phyloP scores from a whole-genome alignment of 2,888 invertebrate species.

The Sphaerophoria taeniata region DNA sequence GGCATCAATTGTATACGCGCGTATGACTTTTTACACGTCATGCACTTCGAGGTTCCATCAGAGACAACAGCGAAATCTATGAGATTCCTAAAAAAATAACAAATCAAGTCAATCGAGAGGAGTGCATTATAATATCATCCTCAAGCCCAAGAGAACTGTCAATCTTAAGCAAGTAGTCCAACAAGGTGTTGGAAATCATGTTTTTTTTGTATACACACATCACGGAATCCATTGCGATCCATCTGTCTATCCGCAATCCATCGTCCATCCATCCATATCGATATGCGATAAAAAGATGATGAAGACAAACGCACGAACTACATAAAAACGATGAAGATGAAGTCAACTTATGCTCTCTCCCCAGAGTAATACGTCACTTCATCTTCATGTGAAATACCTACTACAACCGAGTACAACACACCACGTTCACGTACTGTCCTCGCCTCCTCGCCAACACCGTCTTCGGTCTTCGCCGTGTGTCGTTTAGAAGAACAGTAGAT shows the following conservation, averaged over 20 bases:
- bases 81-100: slow-evolving; percentile 33
- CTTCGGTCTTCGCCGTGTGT: not conserved
- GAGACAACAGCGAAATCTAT: slow-evolving; percentile 43
- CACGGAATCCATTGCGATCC: too few relatives aligned
- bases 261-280: slow-evolving; percentile 9
- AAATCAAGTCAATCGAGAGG: not conserved
- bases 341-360: slow-evolving; percentile 60
- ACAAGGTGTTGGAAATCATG: slow-evolving; percentile 73
- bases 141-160: slow-evolving; percentile 47
- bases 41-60: slow-evolving; percentile 55
- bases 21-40: slow-evolving; percentile 74
- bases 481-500: slow-evolving; percentile 16
- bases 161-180: slow-evolving; percentile 54
- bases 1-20: slow-evolving; percentile 67
- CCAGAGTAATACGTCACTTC: slow-evolving; percentile 73
- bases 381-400: slow-evolving; percentile 74
- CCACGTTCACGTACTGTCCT: not conserved
- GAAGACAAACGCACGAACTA: slow-evolving; percentile 8
- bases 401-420: slow-evolving; percentile 53
- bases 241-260: too few relatives aligned
- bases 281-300: not conserved
- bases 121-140: slow-evolving; percentile 52
- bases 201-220: slow-evolving; percentile 50
- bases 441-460: too few relatives aligned
- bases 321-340: slow-evolving; percentile 61